These are phyloP conservation scores for Pseudorectes ferrugineus DNA, from an alignment of 2,113 vertebrate species.

Conservation along the genomic window DNA sequence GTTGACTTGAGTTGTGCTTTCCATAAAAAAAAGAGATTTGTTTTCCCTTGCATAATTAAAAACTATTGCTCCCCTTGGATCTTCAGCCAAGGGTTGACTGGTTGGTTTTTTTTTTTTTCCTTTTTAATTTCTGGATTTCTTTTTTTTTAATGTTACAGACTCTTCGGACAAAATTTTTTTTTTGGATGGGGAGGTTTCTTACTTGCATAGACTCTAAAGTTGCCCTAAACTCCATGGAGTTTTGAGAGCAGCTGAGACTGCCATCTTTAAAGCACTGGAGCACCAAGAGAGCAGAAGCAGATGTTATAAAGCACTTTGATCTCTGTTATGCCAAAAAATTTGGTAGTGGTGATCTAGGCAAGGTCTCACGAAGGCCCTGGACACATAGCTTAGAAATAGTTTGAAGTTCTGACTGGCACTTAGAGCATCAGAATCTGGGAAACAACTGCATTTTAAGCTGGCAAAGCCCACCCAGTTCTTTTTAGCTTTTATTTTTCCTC, in stretches of 20 bases:
- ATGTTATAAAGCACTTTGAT: not conserved
- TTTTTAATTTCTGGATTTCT: not conserved
- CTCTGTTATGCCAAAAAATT: not conserved
- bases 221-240: not conserved
- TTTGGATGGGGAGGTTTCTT: not conserved
- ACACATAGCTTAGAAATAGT: not conserved
- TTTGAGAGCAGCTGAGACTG: not conserved
- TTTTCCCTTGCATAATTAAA: slow-evolving; percentile 27
- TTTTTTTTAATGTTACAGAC: not conserved
- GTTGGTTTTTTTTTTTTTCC: not conserved
- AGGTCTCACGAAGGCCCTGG: not conserved
- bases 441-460: not conserved
- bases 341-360: not conserved
- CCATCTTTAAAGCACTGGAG: not conserved
- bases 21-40: not conserved
- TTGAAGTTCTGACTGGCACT: not conserved
- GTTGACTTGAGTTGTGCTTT: slow-evolving; percentile 19
- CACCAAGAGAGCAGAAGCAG: not conserved
- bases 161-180: not conserved
- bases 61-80: not conserved
- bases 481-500: not conserved
- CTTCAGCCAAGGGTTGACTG: not conserved
- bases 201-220: not conserved
- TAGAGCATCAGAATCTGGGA: not conserved
- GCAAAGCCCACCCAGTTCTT: not conserved